These are phyloP conservation scores for Rhinella marina DNA, from an alignment of 2,797 vertebrate genomes.

Conservation along the genomic window DNA sequence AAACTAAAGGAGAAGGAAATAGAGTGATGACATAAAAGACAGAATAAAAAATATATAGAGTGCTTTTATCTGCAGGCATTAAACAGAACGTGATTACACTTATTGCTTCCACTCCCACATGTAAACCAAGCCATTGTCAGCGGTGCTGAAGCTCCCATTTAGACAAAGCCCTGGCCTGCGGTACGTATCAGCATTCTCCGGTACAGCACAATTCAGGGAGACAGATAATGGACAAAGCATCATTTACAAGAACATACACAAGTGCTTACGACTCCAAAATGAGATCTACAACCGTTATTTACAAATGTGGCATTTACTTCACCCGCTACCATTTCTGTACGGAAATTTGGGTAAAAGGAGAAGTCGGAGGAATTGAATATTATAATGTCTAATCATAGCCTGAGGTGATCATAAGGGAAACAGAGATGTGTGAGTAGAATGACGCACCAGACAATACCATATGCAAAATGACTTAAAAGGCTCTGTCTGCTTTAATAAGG, in stretches of 20 bases:
- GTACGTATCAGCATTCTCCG: neutral
- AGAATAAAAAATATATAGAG: constrained; percentile 61
- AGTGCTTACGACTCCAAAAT: constrained; percentile 4
- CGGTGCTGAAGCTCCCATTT: neutral
- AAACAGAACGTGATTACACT: constrained; percentile 75
- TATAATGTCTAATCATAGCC: neutral
- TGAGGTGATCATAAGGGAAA: neutral
- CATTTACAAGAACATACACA: neutral
- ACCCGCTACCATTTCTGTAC: neutral
- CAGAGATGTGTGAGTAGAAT: neutral
- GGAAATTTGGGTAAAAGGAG: neutral
- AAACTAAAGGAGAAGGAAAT: constrained; percentile 78
- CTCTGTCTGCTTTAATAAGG: neutral
- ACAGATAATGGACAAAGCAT: constrained; percentile 16
- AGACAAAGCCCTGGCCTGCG: constrained; percentile 7
- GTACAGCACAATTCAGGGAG: neutral
- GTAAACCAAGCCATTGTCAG: constrained; percentile 71
- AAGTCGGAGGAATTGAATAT: neutral
- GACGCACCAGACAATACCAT: neutral
- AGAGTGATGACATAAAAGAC: constrained; percentile 66
- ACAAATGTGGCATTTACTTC: constrained; percentile 20
- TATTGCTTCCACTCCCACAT: constrained; percentile 70
- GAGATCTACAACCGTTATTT: neutral
- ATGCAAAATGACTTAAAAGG: neutral
- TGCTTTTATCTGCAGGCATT: constrained; percentile 75